Percentiles rank a stretch among this genome's conserved stretches.
Conservation (phyloP, 2,113 vertebrate genomes). For the Macroglossus sobrinus region DNA sequence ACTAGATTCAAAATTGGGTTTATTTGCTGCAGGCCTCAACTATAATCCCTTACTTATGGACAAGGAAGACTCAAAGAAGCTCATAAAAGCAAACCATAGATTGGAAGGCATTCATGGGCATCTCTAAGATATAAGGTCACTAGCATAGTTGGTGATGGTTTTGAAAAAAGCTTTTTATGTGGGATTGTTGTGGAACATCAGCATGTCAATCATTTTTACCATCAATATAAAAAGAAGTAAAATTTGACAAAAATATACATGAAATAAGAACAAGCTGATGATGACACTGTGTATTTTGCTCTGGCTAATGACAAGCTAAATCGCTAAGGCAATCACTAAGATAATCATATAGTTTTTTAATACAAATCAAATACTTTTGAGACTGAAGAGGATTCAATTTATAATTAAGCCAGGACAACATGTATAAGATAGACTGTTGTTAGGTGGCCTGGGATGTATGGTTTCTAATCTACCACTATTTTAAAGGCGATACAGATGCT, state of each 20-base stretch:
- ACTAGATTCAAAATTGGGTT: background rate
- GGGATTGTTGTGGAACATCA: background rate
- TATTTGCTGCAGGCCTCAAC: background rate
- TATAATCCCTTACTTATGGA: background rate
- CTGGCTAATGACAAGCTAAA: constrained; percentile 17
- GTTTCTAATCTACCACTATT: background rate
- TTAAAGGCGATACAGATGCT: background rate
- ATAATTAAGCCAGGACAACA: background rate
- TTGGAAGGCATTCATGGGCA: background rate
- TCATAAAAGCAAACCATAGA: background rate
- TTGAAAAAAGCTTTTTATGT: background rate
- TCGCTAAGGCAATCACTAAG: background rate
- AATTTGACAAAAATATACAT: background rate
- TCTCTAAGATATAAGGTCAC: background rate
- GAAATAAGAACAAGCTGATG: background rate
- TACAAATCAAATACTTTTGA: background rate
- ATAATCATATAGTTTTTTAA: background rate
- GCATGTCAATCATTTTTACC: background rate
- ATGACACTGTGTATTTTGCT: background rate
- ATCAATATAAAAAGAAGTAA: background rate
- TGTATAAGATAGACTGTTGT: background rate
- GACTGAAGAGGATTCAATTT: background rate
- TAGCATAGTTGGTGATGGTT: background rate
- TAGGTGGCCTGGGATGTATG: background rate
- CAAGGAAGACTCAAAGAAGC: background rate